These are phyloP conservation scores for Pangasius larnaudii DNA, from an alignment of 2,797 vertebrate genomes.

Conservation along the genomic window DNA sequence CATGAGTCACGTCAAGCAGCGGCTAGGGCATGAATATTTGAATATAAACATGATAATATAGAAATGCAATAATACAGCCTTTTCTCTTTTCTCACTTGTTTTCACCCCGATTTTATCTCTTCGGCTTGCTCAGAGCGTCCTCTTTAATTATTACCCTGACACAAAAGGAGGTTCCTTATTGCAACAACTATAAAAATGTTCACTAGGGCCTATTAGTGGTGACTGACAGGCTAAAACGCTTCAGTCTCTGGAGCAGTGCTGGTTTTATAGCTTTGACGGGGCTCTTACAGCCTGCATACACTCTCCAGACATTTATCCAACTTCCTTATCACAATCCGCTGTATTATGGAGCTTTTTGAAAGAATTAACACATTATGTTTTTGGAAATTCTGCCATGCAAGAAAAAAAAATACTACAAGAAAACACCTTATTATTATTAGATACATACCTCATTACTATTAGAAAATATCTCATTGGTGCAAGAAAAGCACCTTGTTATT, in stretches of 20 bases:
- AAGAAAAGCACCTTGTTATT: not conserved
- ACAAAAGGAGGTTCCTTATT: not conserved
- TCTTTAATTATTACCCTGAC: not conserved
- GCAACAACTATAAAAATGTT: not conserved
- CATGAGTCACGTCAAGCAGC: conserved; percentile 13
- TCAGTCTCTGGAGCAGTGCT: not conserved
- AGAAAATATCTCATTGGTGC: not conserved
- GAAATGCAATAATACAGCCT: conserved; percentile 23
- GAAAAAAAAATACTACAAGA: not conserved
- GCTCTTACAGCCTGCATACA: not conserved
- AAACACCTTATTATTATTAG: not conserved
- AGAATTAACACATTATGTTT: not conserved
- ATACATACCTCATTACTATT: not conserved
- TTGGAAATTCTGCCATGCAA: not conserved
- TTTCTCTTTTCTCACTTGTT: not conserved
- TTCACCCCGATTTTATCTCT: not conserved
- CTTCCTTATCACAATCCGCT: not conserved
- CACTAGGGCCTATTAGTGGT: not conserved
- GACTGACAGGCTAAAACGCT: not conserved
- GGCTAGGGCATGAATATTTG: conserved; percentile 26
- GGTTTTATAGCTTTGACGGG: not conserved
- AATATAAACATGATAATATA: conserved; percentile 24
- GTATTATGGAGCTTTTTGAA: not conserved
- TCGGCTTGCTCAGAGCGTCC: not conserved
- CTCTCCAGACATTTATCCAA: not conserved